These are phyloP conservation scores for Dolichoris vasculosae DNA, from an alignment of 1,140 invertebrate genomes.

Conservation along the genomic window DNA sequence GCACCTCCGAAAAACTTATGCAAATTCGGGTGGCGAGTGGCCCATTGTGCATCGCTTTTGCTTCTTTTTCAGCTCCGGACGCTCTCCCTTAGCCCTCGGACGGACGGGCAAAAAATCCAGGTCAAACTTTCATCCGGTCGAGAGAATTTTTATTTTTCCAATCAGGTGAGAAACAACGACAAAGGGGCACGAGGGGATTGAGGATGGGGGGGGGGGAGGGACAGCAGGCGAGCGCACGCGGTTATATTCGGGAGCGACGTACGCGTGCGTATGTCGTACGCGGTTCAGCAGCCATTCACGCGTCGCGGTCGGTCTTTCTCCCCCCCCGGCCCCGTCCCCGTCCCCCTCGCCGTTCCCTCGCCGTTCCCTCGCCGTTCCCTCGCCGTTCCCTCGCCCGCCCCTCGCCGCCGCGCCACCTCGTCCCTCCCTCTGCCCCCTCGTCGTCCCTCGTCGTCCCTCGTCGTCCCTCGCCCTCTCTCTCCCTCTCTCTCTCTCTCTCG, in stretches of 20 bases:
- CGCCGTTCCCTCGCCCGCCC: too few relatives aligned
- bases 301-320: too few relatives aligned
- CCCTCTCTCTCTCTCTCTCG: not conserved
- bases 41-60: not conserved
- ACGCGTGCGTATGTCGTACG: not conserved
- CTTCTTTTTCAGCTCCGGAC: not conserved
- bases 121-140: constrained; percentile 39
- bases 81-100: not conserved
- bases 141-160: constrained; percentile 28
- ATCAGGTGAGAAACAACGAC: not conserved
- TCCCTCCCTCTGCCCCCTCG: too few relatives aligned
- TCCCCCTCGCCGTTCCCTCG: too few relatives aligned
- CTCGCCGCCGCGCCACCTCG: too few relatives aligned
- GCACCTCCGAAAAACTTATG: not conserved
- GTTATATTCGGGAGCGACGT: not conserved
- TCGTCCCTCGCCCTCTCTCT: constrained; percentile 13
- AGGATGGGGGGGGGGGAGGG: not conserved
- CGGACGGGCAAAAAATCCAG: constrained; percentile 45
- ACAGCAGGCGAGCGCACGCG: constrained; percentile 15
- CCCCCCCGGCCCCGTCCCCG: too few relatives aligned
- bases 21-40: not conserved
- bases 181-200: not conserved
- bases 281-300: constrained; percentile 16
- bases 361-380: too few relatives aligned
- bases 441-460: too few relatives aligned